Evolutionary conservation across 1,140 invertebrate species (phyloP).

Genomic region (Choristoneura fumiferana): DNA sequence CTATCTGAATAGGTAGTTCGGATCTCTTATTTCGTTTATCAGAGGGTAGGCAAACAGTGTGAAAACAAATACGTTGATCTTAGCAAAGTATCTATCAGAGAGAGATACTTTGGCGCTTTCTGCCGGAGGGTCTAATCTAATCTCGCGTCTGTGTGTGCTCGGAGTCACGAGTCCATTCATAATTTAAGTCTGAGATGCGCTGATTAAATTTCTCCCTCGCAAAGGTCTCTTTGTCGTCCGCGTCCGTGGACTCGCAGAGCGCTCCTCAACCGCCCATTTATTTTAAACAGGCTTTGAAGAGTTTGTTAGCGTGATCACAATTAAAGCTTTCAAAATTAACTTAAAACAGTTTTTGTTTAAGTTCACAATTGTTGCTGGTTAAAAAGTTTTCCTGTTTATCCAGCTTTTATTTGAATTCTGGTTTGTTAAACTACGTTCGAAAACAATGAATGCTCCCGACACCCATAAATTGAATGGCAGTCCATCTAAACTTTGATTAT

Average conservation of each 20-base stretch:
- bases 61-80: slow-evolving; percentile 18
- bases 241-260: slow-evolving; percentile 37
- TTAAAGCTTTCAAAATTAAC: background rate
- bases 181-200: slow-evolving; percentile 39
- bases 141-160: slow-evolving; percentile 25
- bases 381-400: too few relatives aligned
- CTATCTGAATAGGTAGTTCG: slow-evolving; percentile 46
- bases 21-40: slow-evolving; percentile 37
- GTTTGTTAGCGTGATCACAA: background rate
- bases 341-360: too few relatives aligned
- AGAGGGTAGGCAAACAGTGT: slow-evolving; percentile 24
- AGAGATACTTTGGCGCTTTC: background rate
- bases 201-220: slow-evolving; percentile 42
- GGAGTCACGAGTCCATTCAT: slow-evolving; percentile 32
- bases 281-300: slow-evolving; percentile 27
- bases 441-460: slow-evolving; percentile 6
- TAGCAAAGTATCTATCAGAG: slow-evolving; percentile 9
- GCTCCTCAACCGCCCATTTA: slow-evolving; percentile 35
- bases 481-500: slow-evolving; percentile 31
- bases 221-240: slow-evolving; percentile 37
- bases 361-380: too few relatives aligned
- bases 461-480: slow-evolving; percentile 9
- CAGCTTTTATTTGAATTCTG: too few relatives aligned
- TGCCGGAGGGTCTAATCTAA: slow-evolving; percentile 30
- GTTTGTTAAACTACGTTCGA: too few relatives aligned